phyloP scores from a whole-genome alignment of 2,797 vertebrate species.

The Luscinia megarhynchos region DNA sequence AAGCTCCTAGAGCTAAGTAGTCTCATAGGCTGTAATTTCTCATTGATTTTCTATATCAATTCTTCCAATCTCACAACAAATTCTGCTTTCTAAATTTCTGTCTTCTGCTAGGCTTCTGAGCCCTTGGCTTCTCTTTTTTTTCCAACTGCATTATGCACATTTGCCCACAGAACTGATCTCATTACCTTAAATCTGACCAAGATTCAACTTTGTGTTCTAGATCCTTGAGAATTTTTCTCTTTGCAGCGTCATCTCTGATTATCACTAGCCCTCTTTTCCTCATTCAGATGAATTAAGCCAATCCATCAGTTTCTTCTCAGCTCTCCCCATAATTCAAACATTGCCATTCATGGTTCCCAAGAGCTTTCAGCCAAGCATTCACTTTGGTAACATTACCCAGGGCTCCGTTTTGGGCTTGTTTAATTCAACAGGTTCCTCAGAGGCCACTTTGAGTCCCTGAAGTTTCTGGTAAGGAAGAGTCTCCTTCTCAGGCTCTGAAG shows the following conservation, averaged over 20 bases:
- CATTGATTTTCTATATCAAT: not conserved
- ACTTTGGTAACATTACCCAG: conserved; percentile 72
- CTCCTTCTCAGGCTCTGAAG: conserved; percentile 83
- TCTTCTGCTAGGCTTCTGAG: not conserved
- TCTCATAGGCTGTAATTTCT: not conserved
- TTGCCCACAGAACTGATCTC: not conserved
- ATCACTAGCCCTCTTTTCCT: not conserved
- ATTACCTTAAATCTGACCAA: not conserved
- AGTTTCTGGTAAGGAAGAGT: conserved; percentile 91
- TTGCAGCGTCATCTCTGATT: not conserved
- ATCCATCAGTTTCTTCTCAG: not conserved
- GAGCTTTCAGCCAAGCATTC: not conserved
- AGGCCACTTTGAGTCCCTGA: conserved; percentile 86
- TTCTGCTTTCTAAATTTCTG: not conserved
- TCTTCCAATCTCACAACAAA: not conserved
- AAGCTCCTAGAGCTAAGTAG: not conserved
- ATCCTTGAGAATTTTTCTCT: not conserved
- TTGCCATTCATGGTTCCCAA: not conserved
- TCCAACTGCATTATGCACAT: not conserved
- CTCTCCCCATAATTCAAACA: not conserved
- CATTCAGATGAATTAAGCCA: not conserved
- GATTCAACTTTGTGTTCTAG: not conserved
- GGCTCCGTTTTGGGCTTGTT: conserved; percentile 55
- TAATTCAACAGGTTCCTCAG: conserved; percentile 70
- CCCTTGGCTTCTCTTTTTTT: not conserved